Conservation (phyloP, 2,888 invertebrate species). For the Oasisia sp. region DNA sequence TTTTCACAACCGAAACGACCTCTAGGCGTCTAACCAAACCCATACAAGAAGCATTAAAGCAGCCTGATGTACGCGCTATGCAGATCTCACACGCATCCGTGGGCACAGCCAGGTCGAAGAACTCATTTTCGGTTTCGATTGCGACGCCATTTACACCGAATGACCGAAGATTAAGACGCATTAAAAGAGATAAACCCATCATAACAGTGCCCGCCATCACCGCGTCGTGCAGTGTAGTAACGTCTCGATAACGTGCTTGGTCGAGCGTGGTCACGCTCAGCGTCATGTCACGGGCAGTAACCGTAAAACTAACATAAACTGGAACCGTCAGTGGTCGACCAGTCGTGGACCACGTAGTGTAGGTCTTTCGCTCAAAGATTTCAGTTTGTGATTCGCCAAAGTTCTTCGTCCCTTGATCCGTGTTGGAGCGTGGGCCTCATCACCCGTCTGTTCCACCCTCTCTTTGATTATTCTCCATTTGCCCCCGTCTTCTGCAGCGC, state of each 20-base stretch:
- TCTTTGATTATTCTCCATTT: too few species aligned
- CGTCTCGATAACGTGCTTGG: not conserved
- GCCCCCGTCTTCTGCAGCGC: too few species aligned
- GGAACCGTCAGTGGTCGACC: not conserved
- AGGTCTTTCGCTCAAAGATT: not conserved
- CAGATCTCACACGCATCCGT: not conserved
- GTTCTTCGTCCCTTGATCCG: too few species aligned
- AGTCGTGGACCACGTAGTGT: not conserved
- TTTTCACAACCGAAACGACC: not conserved
- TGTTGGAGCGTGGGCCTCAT: too few species aligned
- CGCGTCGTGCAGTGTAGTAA: not conserved
- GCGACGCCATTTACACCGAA: not conserved
- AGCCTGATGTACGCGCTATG: not conserved
- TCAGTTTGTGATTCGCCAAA: not conserved
- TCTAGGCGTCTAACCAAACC: not conserved
- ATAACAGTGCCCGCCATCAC: not conserved
- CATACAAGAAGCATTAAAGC: not conserved
- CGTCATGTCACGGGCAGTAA: not conserved
- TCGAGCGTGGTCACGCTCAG: not conserved
- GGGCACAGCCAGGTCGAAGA: not conserved
- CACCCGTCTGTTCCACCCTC: too few species aligned
- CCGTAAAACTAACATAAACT: not conserved
- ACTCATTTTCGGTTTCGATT: not conserved
- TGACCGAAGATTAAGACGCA: not conserved
- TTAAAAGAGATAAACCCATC: not conserved